Evolutionary conservation across 2,888 invertebrate species (phyloP).

Genomic region (Brachynemurus nebulosus): DNA sequence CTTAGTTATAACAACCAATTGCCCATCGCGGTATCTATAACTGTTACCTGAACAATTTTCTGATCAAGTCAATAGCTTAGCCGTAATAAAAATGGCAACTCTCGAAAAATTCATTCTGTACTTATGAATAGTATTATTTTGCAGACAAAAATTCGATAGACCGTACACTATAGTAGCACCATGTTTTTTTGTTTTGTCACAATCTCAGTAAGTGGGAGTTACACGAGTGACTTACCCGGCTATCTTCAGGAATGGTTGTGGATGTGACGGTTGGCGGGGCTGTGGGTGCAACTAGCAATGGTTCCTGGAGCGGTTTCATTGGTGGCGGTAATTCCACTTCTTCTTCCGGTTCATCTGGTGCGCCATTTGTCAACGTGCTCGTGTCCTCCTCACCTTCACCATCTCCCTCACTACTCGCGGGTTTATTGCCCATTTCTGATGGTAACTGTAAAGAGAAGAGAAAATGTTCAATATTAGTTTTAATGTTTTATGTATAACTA

Average conservation of each 20-base stretch:
- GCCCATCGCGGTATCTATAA: too few species aligned
- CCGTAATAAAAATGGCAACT: too few species aligned
- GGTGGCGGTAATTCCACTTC: slow-evolving; percentile 84
- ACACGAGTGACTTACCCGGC: slow-evolving; percentile 45
- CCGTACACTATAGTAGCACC: too few species aligned
- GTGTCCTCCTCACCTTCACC: slow-evolving; percentile 29
- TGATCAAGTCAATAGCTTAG: too few species aligned
- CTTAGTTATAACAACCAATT: too few species aligned
- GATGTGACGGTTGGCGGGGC: slow-evolving; percentile 32
- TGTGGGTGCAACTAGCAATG: slow-evolving; percentile 29
- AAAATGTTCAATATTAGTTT: too few species aligned
- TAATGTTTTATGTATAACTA: too few species aligned
- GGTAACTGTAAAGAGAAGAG: slow-evolving; percentile 30
- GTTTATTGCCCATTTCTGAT: slow-evolving; percentile 40
- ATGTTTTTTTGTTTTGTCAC: too few species aligned
- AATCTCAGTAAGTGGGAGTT: not conserved
- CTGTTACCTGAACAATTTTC: too few species aligned
- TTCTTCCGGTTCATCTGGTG: slow-evolving; percentile 63
- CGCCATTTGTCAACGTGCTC: slow-evolving; percentile 34
- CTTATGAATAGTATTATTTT: too few species aligned
- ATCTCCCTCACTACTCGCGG: slow-evolving; percentile 33
- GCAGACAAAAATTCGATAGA: too few species aligned
- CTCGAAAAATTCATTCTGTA: not conserved
- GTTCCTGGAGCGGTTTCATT: slow-evolving; percentile 87
- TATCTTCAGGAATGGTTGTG: slow-evolving; percentile 37